Base-by-base conservation (phyloP, 1,140 invertebrate genomes). In the Dendroctonus valens region DNA sequence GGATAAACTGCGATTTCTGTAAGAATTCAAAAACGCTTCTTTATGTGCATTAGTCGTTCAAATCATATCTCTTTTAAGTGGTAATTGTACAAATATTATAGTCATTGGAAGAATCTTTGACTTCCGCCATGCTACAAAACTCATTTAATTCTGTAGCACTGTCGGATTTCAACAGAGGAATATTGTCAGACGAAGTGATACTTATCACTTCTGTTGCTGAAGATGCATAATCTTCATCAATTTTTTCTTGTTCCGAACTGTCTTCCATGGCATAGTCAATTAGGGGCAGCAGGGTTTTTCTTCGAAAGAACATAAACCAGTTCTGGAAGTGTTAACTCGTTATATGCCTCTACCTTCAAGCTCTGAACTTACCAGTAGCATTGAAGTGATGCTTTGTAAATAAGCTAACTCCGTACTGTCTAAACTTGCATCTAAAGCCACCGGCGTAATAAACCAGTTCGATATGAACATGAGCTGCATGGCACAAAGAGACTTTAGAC, bases 381-480 rank as follows among this genome's bases (percentile, higher is more conserved):
- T 76, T 44, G 82, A 81, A 8, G 81, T 77, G 14, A 84, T 78
- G 6, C 83, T 76, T 71, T 84, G 85, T 53, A 84, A 79, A 12
- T 83, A 80, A n/a, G 87, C 83, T 55, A 87, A 86, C 8, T 83
- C 80, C 75, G 82, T 83, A 67, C 85, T 85, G 39, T 78, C 72
- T 6, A 79, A 74, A 3, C 83, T 80, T 72, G 89, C 88, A 70
- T 89, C 88, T n/a, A 90, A 80, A 8, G 88, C 87, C 6, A 89
- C 80, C 6, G 89, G 87, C 3, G 85, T 85, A 74, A 88, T 82
- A 69, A 89, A 88, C 88, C 88, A 90, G 66, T 78, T 77, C n/a
- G 77, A 71, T 67, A 75, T 74, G 65, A 77, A 79, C 39, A 70
- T 70, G 8, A 76, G 74, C 65, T 79, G 75, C 26, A 78, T 65